phyloP scores from a whole-genome alignment of 1,140 invertebrate species.

The Camponotus floridanus region DNA sequence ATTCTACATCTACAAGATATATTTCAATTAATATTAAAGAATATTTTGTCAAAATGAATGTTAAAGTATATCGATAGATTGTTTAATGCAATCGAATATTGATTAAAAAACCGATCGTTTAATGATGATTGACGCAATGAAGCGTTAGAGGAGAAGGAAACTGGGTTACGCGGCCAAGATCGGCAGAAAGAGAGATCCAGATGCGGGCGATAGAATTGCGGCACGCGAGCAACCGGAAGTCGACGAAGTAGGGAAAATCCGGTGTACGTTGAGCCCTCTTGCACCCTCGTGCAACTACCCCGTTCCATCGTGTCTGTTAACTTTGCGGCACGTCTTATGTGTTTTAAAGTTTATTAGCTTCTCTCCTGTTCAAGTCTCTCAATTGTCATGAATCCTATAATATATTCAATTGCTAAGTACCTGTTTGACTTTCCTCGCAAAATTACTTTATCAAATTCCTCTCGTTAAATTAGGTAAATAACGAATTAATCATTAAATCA shows the following conservation, averaged over 20 bases:
- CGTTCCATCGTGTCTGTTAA: conserved; percentile 41
- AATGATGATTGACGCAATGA: background rate
- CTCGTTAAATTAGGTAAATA: background rate
- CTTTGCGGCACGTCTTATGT: conserved; percentile 18
- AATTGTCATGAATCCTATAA: conserved; percentile 1
- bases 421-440: background rate
- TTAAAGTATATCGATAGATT: background rate
- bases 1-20: background rate
- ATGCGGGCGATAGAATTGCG: conserved; percentile 71
- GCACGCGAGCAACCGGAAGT: conserved; percentile 74
- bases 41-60: background rate
- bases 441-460: background rate
- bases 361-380: background rate
- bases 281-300: conserved; percentile 60
- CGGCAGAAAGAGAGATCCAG: conserved; percentile 71
- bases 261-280: conserved; percentile 58
- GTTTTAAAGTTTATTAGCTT: conserved; percentile 11
- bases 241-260: conserved; percentile 70
- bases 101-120: background rate
- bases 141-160: conserved; percentile 20
- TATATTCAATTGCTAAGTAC: background rate
- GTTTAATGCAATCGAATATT: background rate
- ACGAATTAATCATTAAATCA: background rate
- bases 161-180: conserved; percentile 72
- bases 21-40: background rate